Evolutionary conservation across 2,888 invertebrate genomes (phyloP), one percentile per base, ranked within the genome.

Genomic region (Tipula unca): DNA sequence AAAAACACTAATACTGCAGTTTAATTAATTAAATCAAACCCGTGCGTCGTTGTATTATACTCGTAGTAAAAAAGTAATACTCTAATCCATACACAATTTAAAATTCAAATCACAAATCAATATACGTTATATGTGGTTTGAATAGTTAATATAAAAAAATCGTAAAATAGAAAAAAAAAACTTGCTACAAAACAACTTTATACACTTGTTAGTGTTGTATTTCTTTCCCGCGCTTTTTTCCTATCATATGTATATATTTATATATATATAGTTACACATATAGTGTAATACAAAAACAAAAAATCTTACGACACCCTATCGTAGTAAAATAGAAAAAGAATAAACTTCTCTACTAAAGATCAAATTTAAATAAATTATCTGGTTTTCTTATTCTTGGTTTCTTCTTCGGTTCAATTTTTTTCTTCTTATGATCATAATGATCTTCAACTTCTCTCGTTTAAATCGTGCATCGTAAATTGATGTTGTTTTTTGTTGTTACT

Each of bases 291-390:
- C 69, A 69, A 69, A 69, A 69, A 69, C 69, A 69, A 69, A 25
- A 69, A 69, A 20, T 69, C 69, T 69, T 69, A 69, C 69, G 69
- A 69, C 69, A 69, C 69, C 69, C 69, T 69, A 69, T 69, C 69
- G 69, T 69, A 69, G 69, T 69, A 69, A 69, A 69, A 69, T 69
- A 69, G 8, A 54, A 54, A 54, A 48, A 69, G 8, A 48, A 48
- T 17, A 48, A 69, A 69, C 48, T 48, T 48, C 17, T 48, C 25
- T 69, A 69, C 69, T 69, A 69, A 69, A 69, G 69, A 69, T 69
- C 69, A 69, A 69, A 69, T 69, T 69, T 69, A 69, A 69, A 69
- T 69, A 69, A 69, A 69, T 69, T 69, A 69, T 69, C 69, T 69
- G 69, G 69, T 69, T 69, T 69, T 69, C 69, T 69, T 69, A 25